Percentiles rank a stretch among this genome's conserved stretches.
phyloP scores from a whole-genome alignment of 2,113 vertebrate genomes.

The Nerophis lumbriciformis region DNA sequence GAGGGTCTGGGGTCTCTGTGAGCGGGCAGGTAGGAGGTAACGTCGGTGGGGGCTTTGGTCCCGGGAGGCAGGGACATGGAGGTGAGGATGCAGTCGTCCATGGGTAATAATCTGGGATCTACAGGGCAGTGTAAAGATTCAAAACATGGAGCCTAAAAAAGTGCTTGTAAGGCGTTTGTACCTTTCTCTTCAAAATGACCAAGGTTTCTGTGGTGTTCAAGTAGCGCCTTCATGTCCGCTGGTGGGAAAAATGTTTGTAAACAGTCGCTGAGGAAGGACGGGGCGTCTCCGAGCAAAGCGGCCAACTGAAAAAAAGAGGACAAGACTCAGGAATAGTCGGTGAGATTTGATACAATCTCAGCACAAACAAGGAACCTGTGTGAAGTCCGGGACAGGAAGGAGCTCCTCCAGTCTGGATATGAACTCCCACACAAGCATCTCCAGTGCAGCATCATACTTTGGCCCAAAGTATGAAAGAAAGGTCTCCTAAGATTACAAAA shows the following conservation, averaged over 20 bases:
- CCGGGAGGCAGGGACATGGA: conserved; percentile 58
- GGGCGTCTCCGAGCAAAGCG: conserved; percentile 50
- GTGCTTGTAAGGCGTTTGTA: conserved; percentile 7
- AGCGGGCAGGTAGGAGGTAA: conserved; percentile 29
- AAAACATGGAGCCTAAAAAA: no score
- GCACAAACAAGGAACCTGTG: conserved; percentile 50
- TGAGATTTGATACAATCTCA: neutral
- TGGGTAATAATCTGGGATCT: conserved; percentile 59
- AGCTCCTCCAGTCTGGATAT: conserved; percentile 73
- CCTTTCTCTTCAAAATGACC: conserved; percentile 63
- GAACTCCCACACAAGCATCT: conserved; percentile 80
- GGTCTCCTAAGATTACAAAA: conserved; percentile 59
- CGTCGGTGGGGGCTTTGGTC: conserved; percentile 23
- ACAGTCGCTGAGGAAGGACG: conserved; percentile 61
- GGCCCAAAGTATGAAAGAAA: conserved; percentile 77
- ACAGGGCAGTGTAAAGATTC: neutral
- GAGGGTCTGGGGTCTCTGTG: conserved; percentile 21
- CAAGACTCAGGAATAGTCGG: no score
- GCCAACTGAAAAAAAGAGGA: conserved; percentile 50
- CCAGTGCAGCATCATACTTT: conserved; percentile 69
- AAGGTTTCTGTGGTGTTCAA: conserved; percentile 63
- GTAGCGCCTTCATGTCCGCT: conserved; percentile 57
- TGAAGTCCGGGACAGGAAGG: conserved; percentile 68
- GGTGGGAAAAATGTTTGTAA: conserved; percentile 53
- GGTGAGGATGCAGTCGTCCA: conserved; percentile 70